Evolutionary conservation across 2,888 invertebrate species (phyloP), one percentile per base, ranked within the genome.

Genomic region (Eupithecia subumbrata): DNA sequence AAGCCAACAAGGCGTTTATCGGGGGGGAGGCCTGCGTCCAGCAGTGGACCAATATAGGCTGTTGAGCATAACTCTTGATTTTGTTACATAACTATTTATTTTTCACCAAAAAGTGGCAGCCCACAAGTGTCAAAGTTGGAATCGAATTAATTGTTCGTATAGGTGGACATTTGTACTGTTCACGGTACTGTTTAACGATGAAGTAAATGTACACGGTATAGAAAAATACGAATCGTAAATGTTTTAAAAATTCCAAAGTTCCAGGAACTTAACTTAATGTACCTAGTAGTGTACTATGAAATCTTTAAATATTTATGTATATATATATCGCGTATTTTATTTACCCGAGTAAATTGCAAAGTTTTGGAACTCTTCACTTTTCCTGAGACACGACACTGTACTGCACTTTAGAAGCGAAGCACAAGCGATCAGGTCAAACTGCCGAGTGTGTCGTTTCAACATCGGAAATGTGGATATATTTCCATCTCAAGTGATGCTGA

Each of bases 401-500:
- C 2, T 30, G 60, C 48, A 18, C 48, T 16, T 18, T 48, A 48
- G 12, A 30, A 63, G 60, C 14, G 25, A 63, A 63, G 60, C 22
- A 14, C 60, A 63, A 30, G 30, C 30, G 30, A 63, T 52, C 52
- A 52, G 60, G 5, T 63, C 60, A 63, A 14, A 63, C 30, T 63
- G n/a, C n/a, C 30, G 7, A 25, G 5, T 63, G 14, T 25, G 25
- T 22, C 60, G 14, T 25, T 14, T 30, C 25, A 63, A 25, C 30
- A 63, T 63, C 22, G 60, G 60, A 63, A 30, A 30, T 30, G 7
- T 30, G 34, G 66, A 66, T 66, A 66, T 5, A 34, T n/a, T n/a
- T n/a, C n/a, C n/a, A n/a, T 66, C 34, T 66, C 66, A 66, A 18
- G 48, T 66, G 48, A 40, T 37, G 66, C 37, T 66, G 37, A 66